phyloP scores from a whole-genome alignment of 35 echinoderm and acorn worm species.

The Nesometra sesokonis region DNA sequence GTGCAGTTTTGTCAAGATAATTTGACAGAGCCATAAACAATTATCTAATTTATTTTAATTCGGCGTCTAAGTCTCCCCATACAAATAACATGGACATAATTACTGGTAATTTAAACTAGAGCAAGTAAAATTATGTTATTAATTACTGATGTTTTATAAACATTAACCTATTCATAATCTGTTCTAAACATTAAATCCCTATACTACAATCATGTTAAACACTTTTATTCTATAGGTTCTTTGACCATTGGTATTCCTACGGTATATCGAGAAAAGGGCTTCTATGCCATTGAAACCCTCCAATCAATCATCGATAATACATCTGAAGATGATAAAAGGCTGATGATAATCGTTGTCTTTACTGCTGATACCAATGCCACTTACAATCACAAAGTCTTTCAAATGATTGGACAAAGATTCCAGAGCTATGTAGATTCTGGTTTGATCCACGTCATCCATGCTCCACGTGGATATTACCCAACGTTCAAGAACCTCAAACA shows the following conservation, averaged over 20 bases:
- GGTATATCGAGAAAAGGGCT: constrained; percentile 46
- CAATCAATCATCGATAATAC: constrained; percentile 73
- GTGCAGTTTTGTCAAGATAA: too few relatives aligned
- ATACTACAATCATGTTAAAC: too few relatives aligned
- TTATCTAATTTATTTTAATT: too few relatives aligned
- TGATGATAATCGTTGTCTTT: constrained; percentile 46
- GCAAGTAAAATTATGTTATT: too few relatives aligned
- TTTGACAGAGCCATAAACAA: too few relatives aligned
- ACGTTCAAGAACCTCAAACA: constrained; percentile 52
- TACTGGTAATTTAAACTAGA: too few relatives aligned
- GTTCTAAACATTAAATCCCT: too few relatives aligned
- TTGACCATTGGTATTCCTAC: constrained; percentile 87
- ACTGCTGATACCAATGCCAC: constrained; percentile 57
- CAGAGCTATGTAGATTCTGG: constrained; percentile 36
- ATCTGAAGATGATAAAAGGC: constrained; percentile 26
- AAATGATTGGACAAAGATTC: constrained; percentile 36
- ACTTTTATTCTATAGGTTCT: constrained; percentile 30
- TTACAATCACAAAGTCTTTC: constrained; percentile 25
- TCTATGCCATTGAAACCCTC: constrained; percentile 55
- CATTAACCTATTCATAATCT: too few relatives aligned
- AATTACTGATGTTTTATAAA: too few relatives aligned
- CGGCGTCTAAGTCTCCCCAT: too few relatives aligned
- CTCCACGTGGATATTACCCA: constrained; percentile 68
- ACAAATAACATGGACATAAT: too few relatives aligned
- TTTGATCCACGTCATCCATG: constrained; percentile 59